Evolutionary conservation across 1,140 invertebrate genomes (phyloP), one percentile per base, ranked within the genome.

Genomic region (Meloidogyne floridensis): DNA sequence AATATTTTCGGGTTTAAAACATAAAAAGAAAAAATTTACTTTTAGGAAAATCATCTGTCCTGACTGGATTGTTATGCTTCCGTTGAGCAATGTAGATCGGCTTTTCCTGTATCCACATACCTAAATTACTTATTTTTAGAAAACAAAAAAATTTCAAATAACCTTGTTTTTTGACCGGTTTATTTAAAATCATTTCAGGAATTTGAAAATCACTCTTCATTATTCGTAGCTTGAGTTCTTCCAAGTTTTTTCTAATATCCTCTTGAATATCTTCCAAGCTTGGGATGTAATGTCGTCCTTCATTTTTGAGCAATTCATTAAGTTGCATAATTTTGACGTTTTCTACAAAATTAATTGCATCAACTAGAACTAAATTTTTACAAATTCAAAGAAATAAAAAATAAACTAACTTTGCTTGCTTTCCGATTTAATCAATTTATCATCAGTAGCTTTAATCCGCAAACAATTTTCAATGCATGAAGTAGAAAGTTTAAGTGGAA

Each of bases 21-120:
- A 32, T 32, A 32, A 20, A 43, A 72, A 78, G 6, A 18, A 72
- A 8, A 32, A 78, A 59, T 10, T 42, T 72, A 79, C 77, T 79
- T 79, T 79, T 79, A 5, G 77, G 77, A 72, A 79, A 72, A 15
- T 71, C 15, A 18, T n/a, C 18, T 11, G 11, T 69, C 15, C 11
- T 54, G 51, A 79, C 11, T 42, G 77, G 53, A 11, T 72, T n/a
- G 7, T 2, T 47, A 15, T 74, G 72, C n/a, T 74, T 47, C n/a
- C 43, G 15, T 74, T 32, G n/a, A 20, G 72, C 72, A n/a, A 74
- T 74, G 11, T 51, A 74, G 20, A 74, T 51, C 7, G 72, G 72
- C 7, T 15, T 51, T 18, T 74, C 8, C 7, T 74, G 5, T 8
- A 32, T n/a, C n/a, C 72, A 74, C 1, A 32, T 3, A 74, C 72